Percentiles rank a stretch among this genome's conserved stretches.
phyloP scores from a whole-genome alignment of 2,113 vertebrate species.

The Pithys albifrons region DNA sequence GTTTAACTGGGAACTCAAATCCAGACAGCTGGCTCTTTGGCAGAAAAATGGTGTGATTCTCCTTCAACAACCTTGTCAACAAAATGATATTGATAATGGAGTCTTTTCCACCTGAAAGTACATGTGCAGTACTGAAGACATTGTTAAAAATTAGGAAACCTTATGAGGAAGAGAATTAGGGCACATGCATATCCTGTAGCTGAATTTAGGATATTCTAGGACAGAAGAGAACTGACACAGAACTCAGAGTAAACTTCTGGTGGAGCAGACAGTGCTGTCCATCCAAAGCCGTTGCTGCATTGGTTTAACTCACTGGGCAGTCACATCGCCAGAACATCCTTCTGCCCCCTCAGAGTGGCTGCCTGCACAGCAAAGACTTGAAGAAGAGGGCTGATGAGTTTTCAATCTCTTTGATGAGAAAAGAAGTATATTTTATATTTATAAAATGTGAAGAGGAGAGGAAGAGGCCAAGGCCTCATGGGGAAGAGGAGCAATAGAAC shows the following conservation, averaged over 20 bases:
- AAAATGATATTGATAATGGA: background rate
- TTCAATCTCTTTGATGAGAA: background rate
- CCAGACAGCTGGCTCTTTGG: background rate
- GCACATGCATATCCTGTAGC: background rate
- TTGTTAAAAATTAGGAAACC: background rate
- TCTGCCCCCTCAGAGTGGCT: background rate
- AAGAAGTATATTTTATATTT: background rate
- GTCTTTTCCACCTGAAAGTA: background rate
- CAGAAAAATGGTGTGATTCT: background rate
- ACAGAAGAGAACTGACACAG: background rate
- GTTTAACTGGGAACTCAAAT: background rate
- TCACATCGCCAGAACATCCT: accelerated
- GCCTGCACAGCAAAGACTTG: background rate
- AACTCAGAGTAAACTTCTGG: background rate
- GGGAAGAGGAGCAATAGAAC: background rate
- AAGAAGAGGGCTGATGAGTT: background rate
- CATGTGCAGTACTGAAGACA: accelerated
- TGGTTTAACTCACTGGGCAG: background rate
- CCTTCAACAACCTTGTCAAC: background rate
- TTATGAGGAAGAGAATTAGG: background rate
- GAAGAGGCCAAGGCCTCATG: background rate
- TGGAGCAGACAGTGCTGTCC: background rate
- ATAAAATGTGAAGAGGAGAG: background rate
- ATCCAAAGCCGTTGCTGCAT: background rate
- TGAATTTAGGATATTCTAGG: background rate